phyloP scores from a whole-genome alignment of 2,888 invertebrate genomes.

The Cordylochernes scorpioides region DNA sequence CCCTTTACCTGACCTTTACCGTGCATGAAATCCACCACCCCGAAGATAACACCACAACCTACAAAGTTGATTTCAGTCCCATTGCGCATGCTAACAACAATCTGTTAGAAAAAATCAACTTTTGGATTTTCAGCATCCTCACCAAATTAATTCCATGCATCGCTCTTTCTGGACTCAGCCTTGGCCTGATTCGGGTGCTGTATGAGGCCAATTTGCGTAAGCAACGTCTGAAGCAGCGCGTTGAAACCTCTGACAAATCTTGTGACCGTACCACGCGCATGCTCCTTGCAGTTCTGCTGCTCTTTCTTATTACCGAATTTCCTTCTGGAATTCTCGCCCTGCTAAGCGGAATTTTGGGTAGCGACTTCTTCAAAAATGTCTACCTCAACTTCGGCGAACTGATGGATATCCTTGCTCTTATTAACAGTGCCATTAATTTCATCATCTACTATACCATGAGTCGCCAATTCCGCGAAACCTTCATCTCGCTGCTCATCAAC shows the following conservation, averaged over 20 bases:
- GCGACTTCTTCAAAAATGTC: constrained; percentile 31
- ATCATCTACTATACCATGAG: constrained; percentile 82
- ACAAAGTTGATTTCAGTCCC: constrained; percentile 33
- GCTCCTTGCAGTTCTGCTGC: constrained; percentile 53
- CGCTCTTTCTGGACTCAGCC: constrained; percentile 39
- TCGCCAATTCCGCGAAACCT: constrained; percentile 46
- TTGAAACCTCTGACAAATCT: constrained; percentile 2
- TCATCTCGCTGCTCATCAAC: too few relatives aligned
- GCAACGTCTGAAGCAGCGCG: constrained; percentile 9
- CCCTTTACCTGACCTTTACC: constrained; percentile 51
- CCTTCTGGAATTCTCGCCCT: constrained; percentile 50
- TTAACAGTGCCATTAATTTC: constrained; percentile 77
- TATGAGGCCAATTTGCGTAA: constrained; percentile 14
- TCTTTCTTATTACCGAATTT: constrained; percentile 65
- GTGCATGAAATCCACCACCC: constrained; percentile 28
- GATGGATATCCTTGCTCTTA: constrained; percentile 61
- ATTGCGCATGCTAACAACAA: constrained; percentile 31
- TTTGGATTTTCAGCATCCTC: constrained; percentile 73
- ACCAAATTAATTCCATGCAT: constrained; percentile 73
- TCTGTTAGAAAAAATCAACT: constrained; percentile 32
- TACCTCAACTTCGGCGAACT: constrained; percentile 38
- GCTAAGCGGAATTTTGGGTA: constrained; percentile 43
- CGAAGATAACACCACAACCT: constrained; percentile 3
- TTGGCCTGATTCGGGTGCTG: constrained; percentile 18
- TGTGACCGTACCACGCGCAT: constrained; percentile 57